phyloP scores from a whole-genome alignment of 1,140 invertebrate species.

The Elysia chlorotica region DNA sequence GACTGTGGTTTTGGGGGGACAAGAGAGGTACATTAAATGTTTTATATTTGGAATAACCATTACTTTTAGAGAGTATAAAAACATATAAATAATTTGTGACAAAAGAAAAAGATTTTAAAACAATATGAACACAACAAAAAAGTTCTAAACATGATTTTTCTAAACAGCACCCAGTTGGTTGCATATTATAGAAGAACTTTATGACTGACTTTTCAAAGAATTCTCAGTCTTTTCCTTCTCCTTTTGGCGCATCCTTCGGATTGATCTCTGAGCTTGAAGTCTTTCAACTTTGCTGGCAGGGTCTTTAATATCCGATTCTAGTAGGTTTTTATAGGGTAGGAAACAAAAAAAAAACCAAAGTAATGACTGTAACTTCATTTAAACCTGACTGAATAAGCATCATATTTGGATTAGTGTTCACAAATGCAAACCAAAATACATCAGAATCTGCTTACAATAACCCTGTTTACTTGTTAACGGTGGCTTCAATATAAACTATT shows the following conservation, averaged over 20 bases:
- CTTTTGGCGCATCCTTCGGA: background rate
- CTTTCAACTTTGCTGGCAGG: background rate
- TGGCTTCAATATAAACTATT: too few species aligned
- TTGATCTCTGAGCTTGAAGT: background rate
- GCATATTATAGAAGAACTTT: background rate
- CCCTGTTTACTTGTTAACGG: too few species aligned
- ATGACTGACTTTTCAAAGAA: constrained; percentile 1
- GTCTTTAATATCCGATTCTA: background rate
- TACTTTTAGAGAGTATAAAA: background rate
- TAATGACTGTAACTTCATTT: background rate
- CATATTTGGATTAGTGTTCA: background rate
- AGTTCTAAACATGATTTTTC: background rate
- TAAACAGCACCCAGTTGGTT: background rate
- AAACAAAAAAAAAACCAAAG: background rate
- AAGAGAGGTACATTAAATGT: too few species aligned
- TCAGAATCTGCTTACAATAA: too few species aligned
- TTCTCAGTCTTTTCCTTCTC: constrained; percentile 7
- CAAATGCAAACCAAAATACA: too few species aligned
- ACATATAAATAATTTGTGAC: background rate
- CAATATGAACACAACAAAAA: too few species aligned
- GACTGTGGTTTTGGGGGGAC: too few species aligned
- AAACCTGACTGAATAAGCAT: background rate
- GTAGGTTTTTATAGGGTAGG: background rate
- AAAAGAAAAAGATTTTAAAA: too few species aligned
- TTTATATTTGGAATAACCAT: background rate